Percentiles rank a stretch among this genome's conserved stretches.
phyloP scores from a whole-genome alignment of 2,797 vertebrate genomes.

The Esox lucius region DNA sequence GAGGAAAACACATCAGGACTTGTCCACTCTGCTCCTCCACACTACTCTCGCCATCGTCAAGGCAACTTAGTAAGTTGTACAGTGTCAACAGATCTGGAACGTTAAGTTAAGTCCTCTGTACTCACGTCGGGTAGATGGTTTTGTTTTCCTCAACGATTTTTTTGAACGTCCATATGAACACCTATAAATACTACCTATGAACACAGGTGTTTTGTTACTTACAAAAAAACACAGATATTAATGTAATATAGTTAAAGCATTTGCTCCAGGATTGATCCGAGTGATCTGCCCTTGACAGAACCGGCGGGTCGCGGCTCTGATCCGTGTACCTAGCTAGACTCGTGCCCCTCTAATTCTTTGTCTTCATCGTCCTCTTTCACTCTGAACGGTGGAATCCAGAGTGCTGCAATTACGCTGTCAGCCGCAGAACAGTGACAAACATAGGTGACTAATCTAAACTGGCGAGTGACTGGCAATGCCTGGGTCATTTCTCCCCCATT shows the following conservation, averaged over 20 bases:
- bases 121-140: not conserved
- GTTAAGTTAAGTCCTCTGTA: not conserved
- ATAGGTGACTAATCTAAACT: constrained; percentile 52
- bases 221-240: not conserved
- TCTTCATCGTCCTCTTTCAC: constrained; percentile 29
- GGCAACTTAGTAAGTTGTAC: not conserved
- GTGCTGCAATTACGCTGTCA: constrained; percentile 58
- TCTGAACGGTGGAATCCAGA: constrained; percentile 18
- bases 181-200: not conserved
- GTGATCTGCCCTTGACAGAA: not conserved
- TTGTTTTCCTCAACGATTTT: no score
- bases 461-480: constrained; percentile 51
- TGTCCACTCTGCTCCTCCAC: constrained; percentile 21
- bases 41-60: not conserved
- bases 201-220: not conserved
- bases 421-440: constrained; percentile 58
- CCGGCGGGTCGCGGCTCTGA: not conserved
- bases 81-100: not conserved
- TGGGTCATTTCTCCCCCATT: constrained; percentile 53
- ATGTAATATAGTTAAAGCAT: not conserved
- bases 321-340: constrained; percentile 6
- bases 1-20: constrained; percentile 64
- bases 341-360: not conserved
- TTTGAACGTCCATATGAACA: no score
- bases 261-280: not conserved